Conservation (phyloP, 2,888 invertebrate genomes). For the Meliscaeva auricollis region DNA sequence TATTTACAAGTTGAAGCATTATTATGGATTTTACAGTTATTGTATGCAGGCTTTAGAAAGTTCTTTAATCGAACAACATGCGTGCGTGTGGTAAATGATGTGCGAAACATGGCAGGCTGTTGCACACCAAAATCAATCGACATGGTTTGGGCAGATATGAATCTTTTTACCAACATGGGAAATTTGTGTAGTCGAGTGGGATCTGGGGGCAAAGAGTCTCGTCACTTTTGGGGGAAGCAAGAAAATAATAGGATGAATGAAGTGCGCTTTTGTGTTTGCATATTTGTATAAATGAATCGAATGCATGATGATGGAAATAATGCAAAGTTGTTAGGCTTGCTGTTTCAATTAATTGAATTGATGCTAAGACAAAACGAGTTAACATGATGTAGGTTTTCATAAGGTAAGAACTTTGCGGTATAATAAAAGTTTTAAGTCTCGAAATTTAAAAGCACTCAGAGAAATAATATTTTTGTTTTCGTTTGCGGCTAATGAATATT, state of each 20-base stretch:
- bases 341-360: too few species aligned
- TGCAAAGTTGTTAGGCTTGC: background rate
- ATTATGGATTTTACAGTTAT: slow-evolving; percentile 61
- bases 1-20: slow-evolving; percentile 41
- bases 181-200: slow-evolving; percentile 26
- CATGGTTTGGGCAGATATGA: slow-evolving; percentile 59
- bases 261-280: slow-evolving; percentile 33
- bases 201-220: slow-evolving; percentile 1
- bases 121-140: slow-evolving; percentile 66
- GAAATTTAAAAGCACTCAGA: too few species aligned
- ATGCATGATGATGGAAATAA: background rate
- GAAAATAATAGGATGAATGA: slow-evolving; percentile 5
- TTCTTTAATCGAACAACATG: slow-evolving; percentile 28
- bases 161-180: slow-evolving; percentile 37
- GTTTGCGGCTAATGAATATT: too few species aligned
- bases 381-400: too few species aligned
- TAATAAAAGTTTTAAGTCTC: too few species aligned
- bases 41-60: slow-evolving; percentile 24
- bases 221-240: slow-evolving; percentile 6
- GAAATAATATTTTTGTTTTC: too few species aligned
- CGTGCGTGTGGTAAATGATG: slow-evolving; percentile 67
- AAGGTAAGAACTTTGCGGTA: too few species aligned
- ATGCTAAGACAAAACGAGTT: too few species aligned
- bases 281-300: background rate
- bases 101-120: slow-evolving; percentile 54